Base-by-base conservation (phyloP, 2,888 invertebrate species). In the Drosophila glabriapex region DNA sequence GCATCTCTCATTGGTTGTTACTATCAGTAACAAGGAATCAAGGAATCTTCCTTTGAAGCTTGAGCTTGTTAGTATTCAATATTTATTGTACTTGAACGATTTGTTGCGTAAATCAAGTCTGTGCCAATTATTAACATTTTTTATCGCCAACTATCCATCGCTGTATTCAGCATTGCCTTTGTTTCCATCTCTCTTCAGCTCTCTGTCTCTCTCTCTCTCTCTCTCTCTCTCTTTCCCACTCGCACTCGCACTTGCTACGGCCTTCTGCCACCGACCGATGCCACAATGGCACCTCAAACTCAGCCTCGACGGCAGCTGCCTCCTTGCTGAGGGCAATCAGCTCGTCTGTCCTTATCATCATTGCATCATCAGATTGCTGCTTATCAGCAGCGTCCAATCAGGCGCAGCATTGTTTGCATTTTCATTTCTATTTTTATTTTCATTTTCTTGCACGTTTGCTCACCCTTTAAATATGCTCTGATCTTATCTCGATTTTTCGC, bases 361-460 rank as follows among this genome's bases (percentile, higher is more conserved):
- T 25, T 25, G 25, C 25, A 25, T 25, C 25, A 56, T 62, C 82
- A 69, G 78, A 80, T 58, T 71, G 61, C 73, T 63, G 67, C 61
- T 80, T 84, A 84, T 84, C 84, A 78, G 66, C 62, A 58, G 56
- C 59, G 66, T 74, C 76, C 86, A 88, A 85, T 85, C 85, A 80
- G 71, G 72, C 81, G 55, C 70, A 67, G 81, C 72, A 85, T 85
- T 85, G 86, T 88, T 88, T 85, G 71, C 79, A 55, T 63, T 74
- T 63, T 78, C 54, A 62, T 73, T 80, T 73, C 76, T 63, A 65
- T 68, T 80, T 73, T 81, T 67, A 65, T 68, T 70, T 69, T 61
- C 64, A 61, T 76, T 72, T 79, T 67, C 64, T 46, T 61, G 67
- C 78, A 63, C 66, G 68, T 65, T 56, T 61, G 59, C 73, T 25